Base-by-base conservation (phyloP, 2,888 invertebrate genomes). In the Apoda limacodes region DNA sequence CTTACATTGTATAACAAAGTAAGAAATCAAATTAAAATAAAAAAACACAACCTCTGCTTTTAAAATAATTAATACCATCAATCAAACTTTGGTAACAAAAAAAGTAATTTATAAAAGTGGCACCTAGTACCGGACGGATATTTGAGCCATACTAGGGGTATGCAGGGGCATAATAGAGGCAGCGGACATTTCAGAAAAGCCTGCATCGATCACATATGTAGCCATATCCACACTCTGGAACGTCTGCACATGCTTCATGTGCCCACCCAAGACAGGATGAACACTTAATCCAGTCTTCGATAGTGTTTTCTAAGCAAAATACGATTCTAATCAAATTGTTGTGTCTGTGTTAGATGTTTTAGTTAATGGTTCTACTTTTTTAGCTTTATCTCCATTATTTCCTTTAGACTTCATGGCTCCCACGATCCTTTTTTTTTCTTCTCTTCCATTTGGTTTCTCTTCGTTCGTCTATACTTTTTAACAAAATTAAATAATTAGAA, bases 271-370 rank as follows among this genome's bases (percentile, higher is more conserved):
- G 21, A 17, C 34, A 34, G 5, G 13, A 20, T 21, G 27, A 17
- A 27, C 38, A 35, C 20, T 38, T 31, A 13, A 38, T 39, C 37
- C 37, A 34, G 34, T 37, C 34, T 30, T 34, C 33, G 22, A 30
- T 30, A 28, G 23, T 11, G 25, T 34, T 26, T 22, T 37, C 30
- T 13, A 28, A 32, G 19, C 32, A 35, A 11, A 36, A 25, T 22
- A 32, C 36, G n/a, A n/a, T n/a, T n/a, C n/a, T n/a, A n/a, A n/a
- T n/a, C n/a, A n/a, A n/a, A n/a, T n/a, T n/a, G n/a, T n/a, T n/a
- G n/a, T n/a, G n/a, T n/a, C n/a, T n/a, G n/a, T n/a, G n/a, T n/a
- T n/a, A n/a, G n/a, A n/a, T n/a, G n/a, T n/a, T n/a, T n/a, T n/a
- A n/a, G n/a, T n/a, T n/a, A n/a, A n/a, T n/a, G n/a, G n/a, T n/a